Conservation (phyloP, 2,888 invertebrate species). For the Troides aeacus region DNA sequence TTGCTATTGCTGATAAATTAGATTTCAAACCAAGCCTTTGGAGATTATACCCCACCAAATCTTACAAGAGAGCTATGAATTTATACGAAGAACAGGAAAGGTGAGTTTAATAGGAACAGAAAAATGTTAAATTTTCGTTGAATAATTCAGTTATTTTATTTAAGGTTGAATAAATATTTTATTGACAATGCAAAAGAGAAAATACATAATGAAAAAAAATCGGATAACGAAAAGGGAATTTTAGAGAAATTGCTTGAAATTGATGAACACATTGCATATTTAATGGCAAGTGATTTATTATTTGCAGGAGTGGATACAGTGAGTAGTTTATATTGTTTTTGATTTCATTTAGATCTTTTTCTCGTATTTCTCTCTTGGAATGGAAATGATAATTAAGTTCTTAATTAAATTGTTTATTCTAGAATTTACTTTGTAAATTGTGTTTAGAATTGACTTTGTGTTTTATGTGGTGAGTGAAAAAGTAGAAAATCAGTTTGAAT, state of each 20-base stretch:
- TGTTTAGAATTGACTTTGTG: too few relatives aligned
- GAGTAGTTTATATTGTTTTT: conserved; percentile 34
- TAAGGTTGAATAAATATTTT: conserved; percentile 45
- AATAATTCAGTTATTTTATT: conserved; percentile 28
- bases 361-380: background rate
- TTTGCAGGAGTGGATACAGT: conserved; percentile 85
- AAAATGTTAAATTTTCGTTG: background rate
- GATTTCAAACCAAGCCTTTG: conserved; percentile 56
- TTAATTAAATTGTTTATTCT: too few relatives aligned
- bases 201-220: conserved; percentile 36
- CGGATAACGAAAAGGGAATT: conserved; percentile 70
- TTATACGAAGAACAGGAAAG: conserved; percentile 52
- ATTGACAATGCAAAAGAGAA: conserved; percentile 46
- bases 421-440: too few relatives aligned
- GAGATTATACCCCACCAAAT: conserved; percentile 48
- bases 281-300: conserved; percentile 83
- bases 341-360: background rate
- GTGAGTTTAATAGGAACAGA: conserved; percentile 41
- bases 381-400: too few relatives aligned
- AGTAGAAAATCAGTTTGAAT: too few relatives aligned
- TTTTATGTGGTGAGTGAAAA: too few relatives aligned
- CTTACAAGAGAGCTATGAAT: conserved; percentile 53
- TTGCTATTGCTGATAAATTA: conserved; percentile 43
- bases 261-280: conserved; percentile 78
- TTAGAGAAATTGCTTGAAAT: conserved; percentile 80